Evolutionary conservation across 1,140 invertebrate species (phyloP).

Genomic region (Drosophila persimilis): DNA sequence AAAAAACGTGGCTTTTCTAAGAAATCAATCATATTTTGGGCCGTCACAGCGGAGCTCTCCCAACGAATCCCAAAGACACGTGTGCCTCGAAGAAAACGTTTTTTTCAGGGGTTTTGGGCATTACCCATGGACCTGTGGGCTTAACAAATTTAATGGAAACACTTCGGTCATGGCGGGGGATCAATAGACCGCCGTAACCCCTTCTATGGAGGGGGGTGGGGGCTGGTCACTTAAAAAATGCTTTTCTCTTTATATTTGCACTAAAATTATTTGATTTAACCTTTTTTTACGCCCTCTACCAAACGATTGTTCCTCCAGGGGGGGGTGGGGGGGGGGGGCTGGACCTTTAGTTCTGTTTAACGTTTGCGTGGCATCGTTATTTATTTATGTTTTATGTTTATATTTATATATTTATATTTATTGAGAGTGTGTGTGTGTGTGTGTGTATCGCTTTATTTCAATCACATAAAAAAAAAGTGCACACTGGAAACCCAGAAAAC

Average conservation of each 20-base stretch:
- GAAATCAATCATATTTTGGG: too few species aligned
- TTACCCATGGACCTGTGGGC: too few species aligned
- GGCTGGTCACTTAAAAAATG: neutral
- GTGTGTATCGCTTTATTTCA: conserved; percentile 64
- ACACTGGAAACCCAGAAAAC: conserved; percentile 51
- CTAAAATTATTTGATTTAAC: conserved; percentile 63
- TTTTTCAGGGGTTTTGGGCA: too few species aligned
- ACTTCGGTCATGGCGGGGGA: too few species aligned
- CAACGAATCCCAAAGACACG: too few species aligned
- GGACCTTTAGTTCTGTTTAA: conserved; percentile 50
- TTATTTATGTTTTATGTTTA: conserved; percentile 63
- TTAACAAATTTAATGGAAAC: too few species aligned
- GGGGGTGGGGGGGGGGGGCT: too few species aligned
- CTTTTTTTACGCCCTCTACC: neutral
- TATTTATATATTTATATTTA: conserved; percentile 47
- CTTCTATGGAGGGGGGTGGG: too few species aligned
- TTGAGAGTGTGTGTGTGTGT: conserved; percentile 23
- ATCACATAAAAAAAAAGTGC: conserved; percentile 60
- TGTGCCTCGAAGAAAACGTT: too few species aligned
- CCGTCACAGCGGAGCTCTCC: too few species aligned
- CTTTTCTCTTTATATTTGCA: conserved; percentile 39
- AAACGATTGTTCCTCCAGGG: neutral
- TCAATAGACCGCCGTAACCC: neutral
- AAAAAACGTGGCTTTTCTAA: too few species aligned
- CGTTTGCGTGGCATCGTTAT: conserved; percentile 42